These are phyloP conservation scores for Philopotamus ludificatus DNA, from an alignment of 1,140 invertebrate species.

Conservation along the genomic window DNA sequence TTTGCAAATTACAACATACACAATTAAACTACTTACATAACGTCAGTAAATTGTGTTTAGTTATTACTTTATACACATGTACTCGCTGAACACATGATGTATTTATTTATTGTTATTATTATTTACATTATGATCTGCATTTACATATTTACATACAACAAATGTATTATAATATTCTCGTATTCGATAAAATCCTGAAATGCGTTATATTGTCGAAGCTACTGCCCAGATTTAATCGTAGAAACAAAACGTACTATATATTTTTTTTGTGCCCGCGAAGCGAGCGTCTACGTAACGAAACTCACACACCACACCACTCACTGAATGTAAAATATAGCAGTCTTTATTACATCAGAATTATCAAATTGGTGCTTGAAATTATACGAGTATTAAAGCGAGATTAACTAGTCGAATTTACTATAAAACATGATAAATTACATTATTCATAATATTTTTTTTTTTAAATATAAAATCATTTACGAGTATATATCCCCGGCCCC, in stretches of 20 bases:
- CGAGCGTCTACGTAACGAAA: too few species aligned
- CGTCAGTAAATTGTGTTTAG: constrained; percentile 2
- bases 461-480: too few species aligned
- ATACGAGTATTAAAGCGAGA: background rate
- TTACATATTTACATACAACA: constrained; percentile 39
- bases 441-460: too few species aligned
- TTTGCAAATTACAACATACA: constrained; percentile 1
- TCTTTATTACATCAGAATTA: background rate
- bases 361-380: background rate
- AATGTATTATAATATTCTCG: background rate
- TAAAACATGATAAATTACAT: too few species aligned
- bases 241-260: too few species aligned
- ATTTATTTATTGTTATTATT: constrained; percentile 16
- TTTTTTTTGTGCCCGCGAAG: too few species aligned
- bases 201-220: background rate
- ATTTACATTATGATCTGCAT: constrained; percentile 36
- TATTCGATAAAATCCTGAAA: background rate
- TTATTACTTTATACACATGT: constrained; percentile 19
- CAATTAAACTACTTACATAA: constrained; percentile 16
- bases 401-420: background rate
- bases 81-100: constrained; percentile 35
- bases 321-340: background rate
- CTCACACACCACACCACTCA: background rate
- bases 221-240: too few species aligned
- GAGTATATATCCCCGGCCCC: too few species aligned